Conservation (phyloP, 2,113 vertebrate species). For the Lagenorhynchus albirostris region DNA sequence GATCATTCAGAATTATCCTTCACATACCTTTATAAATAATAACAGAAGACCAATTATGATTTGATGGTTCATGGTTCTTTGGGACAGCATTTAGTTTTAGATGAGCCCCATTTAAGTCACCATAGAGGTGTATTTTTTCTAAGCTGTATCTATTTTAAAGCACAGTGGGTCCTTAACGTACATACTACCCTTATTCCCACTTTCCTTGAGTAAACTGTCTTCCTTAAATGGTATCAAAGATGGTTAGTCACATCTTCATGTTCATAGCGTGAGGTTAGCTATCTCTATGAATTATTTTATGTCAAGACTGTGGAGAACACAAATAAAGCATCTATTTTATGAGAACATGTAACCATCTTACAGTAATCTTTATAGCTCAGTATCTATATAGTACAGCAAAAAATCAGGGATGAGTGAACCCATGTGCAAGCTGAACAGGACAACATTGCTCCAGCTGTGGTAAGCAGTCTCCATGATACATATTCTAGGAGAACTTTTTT, state of each 20-base stretch:
- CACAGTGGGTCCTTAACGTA: neutral
- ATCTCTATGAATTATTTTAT: neutral
- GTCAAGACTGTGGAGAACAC: neutral
- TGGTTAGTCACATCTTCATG: neutral
- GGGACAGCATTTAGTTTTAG: neutral
- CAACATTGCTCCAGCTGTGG: fast-evolving
- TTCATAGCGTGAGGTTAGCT: neutral
- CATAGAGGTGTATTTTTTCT: neutral
- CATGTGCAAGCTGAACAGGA: neutral
- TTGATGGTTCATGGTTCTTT: neutral
- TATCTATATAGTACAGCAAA: no score
- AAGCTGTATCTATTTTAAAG: neutral
- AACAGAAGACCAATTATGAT: neutral
- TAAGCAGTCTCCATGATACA: no score
- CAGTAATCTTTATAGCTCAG: neutral
- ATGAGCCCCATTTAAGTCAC: neutral
- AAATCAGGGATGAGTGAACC: no score
- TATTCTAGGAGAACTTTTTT: neutral
- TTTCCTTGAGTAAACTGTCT: neutral
- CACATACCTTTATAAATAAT: neutral
- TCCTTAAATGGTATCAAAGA: neutral
- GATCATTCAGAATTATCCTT: neutral
- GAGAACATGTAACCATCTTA: neutral
- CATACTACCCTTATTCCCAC: neutral
- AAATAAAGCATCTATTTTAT: neutral